These are phyloP conservation scores for Diloba caeruleocephala DNA, from an alignment of 2,888 invertebrate species.

Conservation along the genomic window DNA sequence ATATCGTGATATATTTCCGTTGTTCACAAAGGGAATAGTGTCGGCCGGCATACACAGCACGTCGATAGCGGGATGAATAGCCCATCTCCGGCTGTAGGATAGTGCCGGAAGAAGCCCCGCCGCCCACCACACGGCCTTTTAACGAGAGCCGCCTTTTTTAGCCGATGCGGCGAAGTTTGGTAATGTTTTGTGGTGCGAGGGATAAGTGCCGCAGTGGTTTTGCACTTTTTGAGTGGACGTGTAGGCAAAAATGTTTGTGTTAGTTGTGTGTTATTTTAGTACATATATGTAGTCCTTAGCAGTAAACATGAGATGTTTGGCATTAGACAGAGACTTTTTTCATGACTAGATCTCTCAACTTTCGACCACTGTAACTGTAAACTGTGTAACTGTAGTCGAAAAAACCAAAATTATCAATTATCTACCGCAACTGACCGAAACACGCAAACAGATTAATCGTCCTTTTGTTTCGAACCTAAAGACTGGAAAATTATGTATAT, in stretches of 20 bases:
- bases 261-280: not conserved
- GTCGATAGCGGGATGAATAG: constrained; percentile 78
- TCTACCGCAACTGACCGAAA: too few species aligned
- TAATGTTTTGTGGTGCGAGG: constrained; percentile 42
- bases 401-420: too few species aligned
- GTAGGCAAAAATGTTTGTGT: constrained; percentile 11
- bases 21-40: constrained; percentile 50
- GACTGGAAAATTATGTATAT: too few species aligned
- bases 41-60: constrained; percentile 51
- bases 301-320: too few species aligned
- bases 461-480: too few species aligned
- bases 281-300: too few species aligned
- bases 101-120: constrained; percentile 73
- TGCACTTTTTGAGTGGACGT: constrained; percentile 20
- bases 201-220: constrained; percentile 47
- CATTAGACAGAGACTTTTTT: too few species aligned
- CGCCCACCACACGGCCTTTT: constrained; percentile 68
- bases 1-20: constrained; percentile 55
- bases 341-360: too few species aligned
- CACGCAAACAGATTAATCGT: too few species aligned
- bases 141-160: constrained; percentile 68
- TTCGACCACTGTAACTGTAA: too few species aligned
- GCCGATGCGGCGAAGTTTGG: constrained; percentile 52
- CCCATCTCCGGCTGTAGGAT: constrained; percentile 74
- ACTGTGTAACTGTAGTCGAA: too few species aligned